These are phyloP conservation scores for Acanthis flammea DNA, from an alignment of 2,797 vertebrate genomes.

Conservation along the genomic window DNA sequence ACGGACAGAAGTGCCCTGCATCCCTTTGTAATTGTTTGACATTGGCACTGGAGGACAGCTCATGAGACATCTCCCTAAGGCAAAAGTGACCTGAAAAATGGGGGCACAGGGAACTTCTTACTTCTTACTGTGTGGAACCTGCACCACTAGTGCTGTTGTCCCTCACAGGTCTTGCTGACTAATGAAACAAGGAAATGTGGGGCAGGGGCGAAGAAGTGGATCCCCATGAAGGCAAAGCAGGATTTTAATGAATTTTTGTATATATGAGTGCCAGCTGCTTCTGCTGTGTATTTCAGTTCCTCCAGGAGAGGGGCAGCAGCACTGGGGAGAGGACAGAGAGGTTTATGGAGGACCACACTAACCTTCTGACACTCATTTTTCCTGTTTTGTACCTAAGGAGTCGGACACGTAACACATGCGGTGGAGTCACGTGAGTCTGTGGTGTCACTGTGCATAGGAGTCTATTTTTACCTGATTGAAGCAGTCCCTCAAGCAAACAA, in stretches of 20 bases:
- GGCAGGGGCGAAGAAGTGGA: background rate
- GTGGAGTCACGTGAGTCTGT: background rate
- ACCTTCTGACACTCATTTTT: background rate
- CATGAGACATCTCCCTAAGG: background rate
- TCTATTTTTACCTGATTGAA: background rate
- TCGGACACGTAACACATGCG: accelerated
- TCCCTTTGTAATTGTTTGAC: background rate
- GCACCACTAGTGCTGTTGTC: background rate
- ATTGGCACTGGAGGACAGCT: background rate
- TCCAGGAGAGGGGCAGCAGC: background rate
- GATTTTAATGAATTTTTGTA: background rate
- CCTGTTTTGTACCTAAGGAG: background rate
- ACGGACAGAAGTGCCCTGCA: background rate
- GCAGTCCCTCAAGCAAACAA: background rate
- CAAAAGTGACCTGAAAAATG: background rate
- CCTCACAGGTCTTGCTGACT: background rate
- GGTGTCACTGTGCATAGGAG: background rate
- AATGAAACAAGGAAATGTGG: background rate
- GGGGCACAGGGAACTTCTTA: background rate
- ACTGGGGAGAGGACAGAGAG: background rate
- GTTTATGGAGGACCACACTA: background rate
- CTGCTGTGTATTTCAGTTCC: background rate
- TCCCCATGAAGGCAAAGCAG: background rate
- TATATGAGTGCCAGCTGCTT: background rate
- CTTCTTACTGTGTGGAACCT: background rate